Evolutionary conservation across 2,797 vertebrate genomes (phyloP).

Genomic region (Botia kubotai): DNA sequence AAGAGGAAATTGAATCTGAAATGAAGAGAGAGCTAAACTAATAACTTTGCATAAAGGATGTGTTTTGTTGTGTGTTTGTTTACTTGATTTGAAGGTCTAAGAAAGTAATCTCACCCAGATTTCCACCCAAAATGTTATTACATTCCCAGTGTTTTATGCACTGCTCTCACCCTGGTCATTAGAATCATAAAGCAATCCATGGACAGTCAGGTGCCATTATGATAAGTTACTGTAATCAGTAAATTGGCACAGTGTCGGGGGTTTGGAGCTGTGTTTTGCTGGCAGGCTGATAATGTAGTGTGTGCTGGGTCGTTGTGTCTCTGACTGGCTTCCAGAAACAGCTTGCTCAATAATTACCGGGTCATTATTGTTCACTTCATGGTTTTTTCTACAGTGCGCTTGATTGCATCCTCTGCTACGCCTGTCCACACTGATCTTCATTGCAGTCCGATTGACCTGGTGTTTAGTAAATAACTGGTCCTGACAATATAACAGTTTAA

Average conservation of each 20-base stretch:
- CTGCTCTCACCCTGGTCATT: background rate
- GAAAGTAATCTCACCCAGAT: background rate
- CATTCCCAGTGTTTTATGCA: background rate
- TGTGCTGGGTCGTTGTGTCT: constrained; percentile 51
- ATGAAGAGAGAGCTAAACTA: constrained; percentile 11
- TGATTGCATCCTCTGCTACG: constrained; percentile 58
- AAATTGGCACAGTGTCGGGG: constrained; percentile 43
- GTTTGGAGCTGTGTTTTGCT: constrained; percentile 50
- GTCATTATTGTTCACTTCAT: constrained; percentile 62
- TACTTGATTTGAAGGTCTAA: background rate
- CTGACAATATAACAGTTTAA: constrained; percentile 41
- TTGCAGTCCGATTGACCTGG: constrained; percentile 30
- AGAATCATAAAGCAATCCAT: constrained; percentile 29
- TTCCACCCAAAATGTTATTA: background rate
- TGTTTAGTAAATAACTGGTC: constrained; percentile 25
- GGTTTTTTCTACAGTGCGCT: constrained; percentile 56
- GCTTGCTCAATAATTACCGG: constrained; percentile 64
- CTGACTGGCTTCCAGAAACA: constrained; percentile 54
- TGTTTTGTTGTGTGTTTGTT: background rate
- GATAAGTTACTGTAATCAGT: constrained; percentile 56
- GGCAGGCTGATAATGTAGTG: constrained; percentile 55
- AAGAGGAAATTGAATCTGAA: constrained; percentile 54
- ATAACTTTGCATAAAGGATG: constrained; percentile 23
- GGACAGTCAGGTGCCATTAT: constrained; percentile 37
- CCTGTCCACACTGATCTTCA: constrained; percentile 55